Conservation (phyloP, 2,797 vertebrate genomes). For the Sphenopsis melanotis region DNA sequence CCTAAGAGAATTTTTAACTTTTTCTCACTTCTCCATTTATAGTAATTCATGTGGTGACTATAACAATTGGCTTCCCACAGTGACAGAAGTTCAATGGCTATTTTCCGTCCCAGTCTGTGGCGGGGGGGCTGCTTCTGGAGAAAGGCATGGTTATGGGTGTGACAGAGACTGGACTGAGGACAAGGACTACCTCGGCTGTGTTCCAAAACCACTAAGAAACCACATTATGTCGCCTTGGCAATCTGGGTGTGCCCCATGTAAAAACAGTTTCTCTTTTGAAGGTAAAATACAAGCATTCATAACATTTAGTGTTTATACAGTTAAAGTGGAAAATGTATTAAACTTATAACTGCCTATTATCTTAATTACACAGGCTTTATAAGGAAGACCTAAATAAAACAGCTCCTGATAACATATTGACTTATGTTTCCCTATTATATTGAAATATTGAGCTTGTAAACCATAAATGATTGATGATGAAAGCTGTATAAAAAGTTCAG, state of each 20-base stretch:
- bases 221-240: not conserved
- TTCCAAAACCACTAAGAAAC: not conserved
- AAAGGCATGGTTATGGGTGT: not conserved
- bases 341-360: not conserved
- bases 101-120: not conserved
- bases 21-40: not conserved
- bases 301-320: not conserved
- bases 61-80: not conserved
- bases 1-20: too few species aligned
- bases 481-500: not conserved
- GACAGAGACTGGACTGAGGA: not conserved
- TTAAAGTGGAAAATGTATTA: not conserved
- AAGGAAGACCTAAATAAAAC: not conserved
- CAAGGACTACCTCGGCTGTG: not conserved
- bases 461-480: not conserved
- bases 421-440: not conserved
- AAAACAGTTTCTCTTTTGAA: not conserved
- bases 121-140: not conserved
- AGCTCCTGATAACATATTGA: too few species aligned
- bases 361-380: not conserved
- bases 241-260: not conserved
- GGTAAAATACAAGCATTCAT: not conserved
- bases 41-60: not conserved
- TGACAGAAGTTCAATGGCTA: not conserved
- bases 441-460: not conserved